Conservation (phyloP, 2,888 invertebrate species). For the Macrosoma leucophasiata region DNA sequence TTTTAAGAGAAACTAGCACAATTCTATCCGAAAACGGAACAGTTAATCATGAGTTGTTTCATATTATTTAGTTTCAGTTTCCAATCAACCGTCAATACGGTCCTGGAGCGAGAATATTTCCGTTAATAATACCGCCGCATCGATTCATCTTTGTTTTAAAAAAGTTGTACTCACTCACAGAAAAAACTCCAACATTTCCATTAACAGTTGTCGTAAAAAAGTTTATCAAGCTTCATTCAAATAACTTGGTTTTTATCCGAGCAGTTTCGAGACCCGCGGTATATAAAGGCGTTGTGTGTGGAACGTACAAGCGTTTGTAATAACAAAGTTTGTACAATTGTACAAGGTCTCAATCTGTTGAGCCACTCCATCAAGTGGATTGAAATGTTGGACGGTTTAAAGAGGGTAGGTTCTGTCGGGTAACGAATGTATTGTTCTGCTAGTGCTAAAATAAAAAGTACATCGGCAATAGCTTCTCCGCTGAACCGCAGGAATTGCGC, state of each 20-base stretch:
- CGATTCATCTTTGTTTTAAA: slow-evolving; percentile 37
- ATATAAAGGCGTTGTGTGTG: slow-evolving; percentile 29
- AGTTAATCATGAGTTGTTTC: too few relatives aligned
- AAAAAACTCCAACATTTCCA: slow-evolving; percentile 42
- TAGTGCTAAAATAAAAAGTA: slow-evolving; percentile 59
- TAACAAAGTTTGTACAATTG: slow-evolving; percentile 19
- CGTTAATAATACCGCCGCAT: too few relatives aligned
- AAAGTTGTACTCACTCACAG: slow-evolving; percentile 26
- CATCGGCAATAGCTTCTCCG: slow-evolving; percentile 46
- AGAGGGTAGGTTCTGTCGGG: slow-evolving; percentile 43
- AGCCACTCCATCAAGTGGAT: slow-evolving; percentile 56
- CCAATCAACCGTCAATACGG: too few relatives aligned
- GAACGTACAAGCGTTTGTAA: slow-evolving; percentile 27
- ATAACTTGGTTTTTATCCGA: slow-evolving; percentile 34
- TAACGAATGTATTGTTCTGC: slow-evolving; percentile 67
- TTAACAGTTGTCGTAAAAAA: slow-evolving; percentile 43
- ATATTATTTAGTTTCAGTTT: too few relatives aligned
- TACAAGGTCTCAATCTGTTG: slow-evolving; percentile 31
- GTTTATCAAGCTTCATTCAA: slow-evolving; percentile 42
- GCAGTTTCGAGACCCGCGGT: slow-evolving; percentile 33
- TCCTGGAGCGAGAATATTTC: too few relatives aligned
- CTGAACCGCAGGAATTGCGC: slow-evolving; percentile 53
- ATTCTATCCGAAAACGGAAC: too few relatives aligned
- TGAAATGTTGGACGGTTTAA: slow-evolving; percentile 36
- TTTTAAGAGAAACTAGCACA: too few relatives aligned